Evolutionary conservation across 2,113 vertebrate species (phyloP), one percentile per base, ranked within the genome.

Genomic region (Equus przewalskii): DNA sequence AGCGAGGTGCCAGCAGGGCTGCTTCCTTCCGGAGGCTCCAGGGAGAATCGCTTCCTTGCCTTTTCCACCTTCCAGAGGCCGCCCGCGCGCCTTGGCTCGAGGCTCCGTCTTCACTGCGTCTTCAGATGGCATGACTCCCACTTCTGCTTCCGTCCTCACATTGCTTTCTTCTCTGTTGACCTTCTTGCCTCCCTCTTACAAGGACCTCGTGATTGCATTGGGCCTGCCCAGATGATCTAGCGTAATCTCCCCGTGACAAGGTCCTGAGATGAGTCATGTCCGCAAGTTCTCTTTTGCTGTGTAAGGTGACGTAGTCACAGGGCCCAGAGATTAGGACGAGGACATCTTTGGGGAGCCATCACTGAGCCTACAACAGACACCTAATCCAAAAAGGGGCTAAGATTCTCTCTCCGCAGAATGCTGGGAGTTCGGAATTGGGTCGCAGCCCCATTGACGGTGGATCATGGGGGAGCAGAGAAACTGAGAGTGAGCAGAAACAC

Each of bases 21-120:
- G 30, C 89, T 64, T 54, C 46, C 75, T 49, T 6, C 51, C 19
- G 1, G 70, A 56, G 30, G 88, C 8, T 16, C 9, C 13, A 21
- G n/a, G 26, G 28, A 7, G 13, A 4, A 4, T 21, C 58, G 19
- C 30, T 3, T 22, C 41, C 30, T 33, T 2, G 36, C 9, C 51
- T 24, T 79, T 14, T n/a, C 16, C 22, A 7, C 22, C 28, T 28
- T 41, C 49, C 19, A 1, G 19, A 60, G 28, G 44, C 18, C 1
- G 5, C 62, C 41, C 1, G 3, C 28, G 0, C 22, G 12, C 69
- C 51, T 13, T 5, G 36, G 49, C 49, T 49, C 5, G 4, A 7
- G 33, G 8, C 36, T 18, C 3, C 0, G 0, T 46, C 0, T 0
- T 46, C 62, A 21, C 1, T 0, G 26, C 30, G 2, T 4, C 78